Evolutionary conservation across 2,888 invertebrate species (phyloP).

Genomic region (Euzophera pinguis): DNA sequence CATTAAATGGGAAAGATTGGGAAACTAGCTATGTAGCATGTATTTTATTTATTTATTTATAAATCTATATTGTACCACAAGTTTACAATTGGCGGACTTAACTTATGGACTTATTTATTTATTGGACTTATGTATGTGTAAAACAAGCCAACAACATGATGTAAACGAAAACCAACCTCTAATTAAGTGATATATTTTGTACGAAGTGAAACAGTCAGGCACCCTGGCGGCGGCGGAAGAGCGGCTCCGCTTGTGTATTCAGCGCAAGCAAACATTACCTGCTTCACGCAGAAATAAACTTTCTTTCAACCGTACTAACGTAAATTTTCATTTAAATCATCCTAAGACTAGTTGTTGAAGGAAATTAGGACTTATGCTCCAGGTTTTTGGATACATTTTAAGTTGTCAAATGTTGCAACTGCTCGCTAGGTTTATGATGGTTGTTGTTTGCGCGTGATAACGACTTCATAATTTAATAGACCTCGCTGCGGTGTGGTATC

Average conservation of each 20-base stretch:
- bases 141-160: not conserved
- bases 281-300: not conserved
- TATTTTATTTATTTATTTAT: too few species aligned
- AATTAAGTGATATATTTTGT: conserved; percentile 11
- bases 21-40: not conserved
- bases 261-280: not conserved
- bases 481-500: conserved; percentile 11
- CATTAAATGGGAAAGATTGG: not conserved
- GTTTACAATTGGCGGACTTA: too few species aligned
- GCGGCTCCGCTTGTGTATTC: conserved; percentile 1
- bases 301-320: not conserved
- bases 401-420: not conserved
- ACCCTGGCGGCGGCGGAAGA: conserved; percentile 8
- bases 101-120: too few species aligned
- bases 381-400: conserved; percentile 13
- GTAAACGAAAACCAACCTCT: conserved; percentile 1
- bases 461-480: conserved; percentile 24
- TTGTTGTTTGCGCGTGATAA: conserved; percentile 24
- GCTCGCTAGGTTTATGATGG: conserved; percentile 17
- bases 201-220: not conserved
- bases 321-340: not conserved
- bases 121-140: too few species aligned
- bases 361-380: not conserved
- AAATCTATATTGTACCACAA: too few species aligned
- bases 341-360: not conserved